Evolutionary conservation across 1,140 invertebrate genomes (phyloP).

Genomic region (Danaus melanippus): DNA sequence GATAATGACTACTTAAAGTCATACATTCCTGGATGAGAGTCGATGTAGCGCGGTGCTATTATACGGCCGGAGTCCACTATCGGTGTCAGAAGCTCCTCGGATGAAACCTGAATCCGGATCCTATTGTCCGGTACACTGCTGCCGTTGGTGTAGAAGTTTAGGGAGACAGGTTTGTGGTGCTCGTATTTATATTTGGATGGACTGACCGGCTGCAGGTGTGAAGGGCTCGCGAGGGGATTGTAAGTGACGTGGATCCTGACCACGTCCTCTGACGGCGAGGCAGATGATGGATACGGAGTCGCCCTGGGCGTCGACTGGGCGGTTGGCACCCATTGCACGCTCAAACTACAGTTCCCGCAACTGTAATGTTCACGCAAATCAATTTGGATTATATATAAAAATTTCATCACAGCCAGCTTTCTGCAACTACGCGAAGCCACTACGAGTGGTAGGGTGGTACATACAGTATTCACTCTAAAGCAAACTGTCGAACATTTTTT

Average conservation of each 20-base stretch:
- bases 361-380: conserved; percentile 34
- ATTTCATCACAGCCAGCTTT: too few relatives aligned
- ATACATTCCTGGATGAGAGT: conserved; percentile 53
- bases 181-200: conserved; percentile 50
- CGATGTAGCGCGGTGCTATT: conserved; percentile 48
- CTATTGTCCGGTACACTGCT: conserved; percentile 72
- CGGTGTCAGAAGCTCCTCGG: conserved; percentile 78
- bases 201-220: conserved; percentile 67
- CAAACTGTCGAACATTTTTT: too few relatives aligned
- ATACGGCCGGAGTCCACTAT: conserved; percentile 76
- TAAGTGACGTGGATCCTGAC: conserved; percentile 85
- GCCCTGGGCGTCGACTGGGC: conserved; percentile 77
- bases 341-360: conserved; percentile 62
- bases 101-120: conserved; percentile 78
- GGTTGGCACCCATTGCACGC: conserved; percentile 64
- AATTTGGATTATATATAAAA: neutral
- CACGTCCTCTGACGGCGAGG: conserved; percentile 74
- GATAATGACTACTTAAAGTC: conserved; percentile 45
- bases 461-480: too few relatives aligned
- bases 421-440: too few relatives aligned
- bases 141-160: conserved; percentile 57
- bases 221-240: conserved; percentile 63
- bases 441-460: too few relatives aligned
- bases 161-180: conserved; percentile 48
- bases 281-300: conserved; percentile 74